Evolutionary conservation across 2,797 vertebrate species (phyloP).

Genomic region (Pseudochaenichthys georgianus): DNA sequence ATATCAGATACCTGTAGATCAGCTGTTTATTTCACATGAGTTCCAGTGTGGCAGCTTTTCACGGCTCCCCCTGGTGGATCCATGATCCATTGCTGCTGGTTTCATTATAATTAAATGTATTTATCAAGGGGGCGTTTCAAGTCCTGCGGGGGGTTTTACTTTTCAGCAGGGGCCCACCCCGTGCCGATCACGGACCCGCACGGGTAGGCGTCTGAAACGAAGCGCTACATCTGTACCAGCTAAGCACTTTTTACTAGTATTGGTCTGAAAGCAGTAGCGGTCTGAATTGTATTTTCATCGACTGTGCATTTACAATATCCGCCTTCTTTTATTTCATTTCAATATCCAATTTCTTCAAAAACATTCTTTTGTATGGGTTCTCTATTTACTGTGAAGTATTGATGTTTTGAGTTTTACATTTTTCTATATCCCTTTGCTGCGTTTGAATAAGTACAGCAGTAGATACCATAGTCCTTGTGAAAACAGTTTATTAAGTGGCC

Average conservation of each 20-base stretch:
- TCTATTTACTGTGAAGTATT: constrained; percentile 34
- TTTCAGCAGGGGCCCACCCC: no score
- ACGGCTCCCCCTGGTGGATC: no score
- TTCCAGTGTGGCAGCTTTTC: no score
- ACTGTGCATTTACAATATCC: constrained; percentile 39
- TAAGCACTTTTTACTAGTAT: constrained; percentile 61
- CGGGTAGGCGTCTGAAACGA: no score
- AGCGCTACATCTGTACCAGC: constrained; percentile 19
- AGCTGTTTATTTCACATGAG: no score
- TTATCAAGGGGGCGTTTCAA: no score
- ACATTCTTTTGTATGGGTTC: constrained; percentile 24
- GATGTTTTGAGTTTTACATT: constrained; percentile 25
- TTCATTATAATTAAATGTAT: no score
- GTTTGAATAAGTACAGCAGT: constrained; percentile 23
- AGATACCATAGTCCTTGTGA: not conserved
- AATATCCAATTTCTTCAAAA: constrained; percentile 58
- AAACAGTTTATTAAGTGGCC: constrained; percentile 23
- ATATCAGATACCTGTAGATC: no score
- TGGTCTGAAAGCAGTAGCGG: constrained; percentile 31
- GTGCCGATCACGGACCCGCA: no score
- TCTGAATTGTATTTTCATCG: constrained; percentile 34
- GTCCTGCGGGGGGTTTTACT: no score
- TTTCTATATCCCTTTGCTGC: not conserved
- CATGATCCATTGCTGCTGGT: no score
- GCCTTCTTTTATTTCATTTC: constrained; percentile 57